Evolutionary conservation across 1,140 invertebrate species (phyloP).

Genomic region (Trichonephila clavipes): DNA sequence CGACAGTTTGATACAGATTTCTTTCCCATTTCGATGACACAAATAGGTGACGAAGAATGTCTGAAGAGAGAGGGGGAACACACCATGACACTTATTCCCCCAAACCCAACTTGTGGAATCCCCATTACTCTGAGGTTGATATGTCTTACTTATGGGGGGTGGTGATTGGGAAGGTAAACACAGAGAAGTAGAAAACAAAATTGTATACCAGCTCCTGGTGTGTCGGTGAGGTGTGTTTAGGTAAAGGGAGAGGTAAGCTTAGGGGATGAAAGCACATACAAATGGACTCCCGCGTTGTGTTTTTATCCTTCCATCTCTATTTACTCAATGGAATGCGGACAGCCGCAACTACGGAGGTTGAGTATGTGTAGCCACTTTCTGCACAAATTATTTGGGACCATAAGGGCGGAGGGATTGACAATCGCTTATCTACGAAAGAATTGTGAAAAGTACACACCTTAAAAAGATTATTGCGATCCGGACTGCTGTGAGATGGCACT

Average conservation of each 20-base stretch:
- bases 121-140: neutral
- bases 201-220: conserved; percentile 16
- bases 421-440: neutral
- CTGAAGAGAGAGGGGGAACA: neutral
- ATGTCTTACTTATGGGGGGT: neutral
- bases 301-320: conserved; percentile 33
- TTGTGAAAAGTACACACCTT: neutral
- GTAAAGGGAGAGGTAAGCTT: neutral
- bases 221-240: conserved; percentile 28
- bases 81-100: neutral
- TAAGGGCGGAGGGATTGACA: neutral
- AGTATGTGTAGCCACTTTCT: neutral
- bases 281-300: conserved; percentile 13
- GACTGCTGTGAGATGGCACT: neutral
- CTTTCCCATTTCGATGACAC: neutral
- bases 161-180: neutral
- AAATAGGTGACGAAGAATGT: conserved; percentile 1
- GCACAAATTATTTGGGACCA: neutral
- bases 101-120: too few relatives aligned
- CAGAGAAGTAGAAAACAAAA: neutral
- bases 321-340: neutral
- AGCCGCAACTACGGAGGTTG: neutral
- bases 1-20: neutral
- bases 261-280: neutral
- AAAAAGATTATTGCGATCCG: neutral